These are phyloP conservation scores for Parascotia fuliginaria DNA, from an alignment of 2,888 invertebrate genomes.

Conservation along the genomic window DNA sequence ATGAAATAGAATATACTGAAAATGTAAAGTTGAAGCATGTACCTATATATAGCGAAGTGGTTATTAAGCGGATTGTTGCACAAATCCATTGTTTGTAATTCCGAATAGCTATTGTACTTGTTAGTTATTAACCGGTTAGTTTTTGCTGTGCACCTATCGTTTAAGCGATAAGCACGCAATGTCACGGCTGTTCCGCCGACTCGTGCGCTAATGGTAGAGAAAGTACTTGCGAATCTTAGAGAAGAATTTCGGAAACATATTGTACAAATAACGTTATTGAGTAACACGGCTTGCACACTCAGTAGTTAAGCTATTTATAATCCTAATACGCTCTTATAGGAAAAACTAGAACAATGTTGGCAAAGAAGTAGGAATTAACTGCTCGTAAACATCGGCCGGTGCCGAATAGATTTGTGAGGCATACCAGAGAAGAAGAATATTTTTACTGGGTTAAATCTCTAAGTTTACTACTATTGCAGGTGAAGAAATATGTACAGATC, in stretches of 20 bases:
- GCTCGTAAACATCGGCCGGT: slow-evolving; percentile 23
- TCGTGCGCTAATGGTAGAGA: slow-evolving; percentile 46
- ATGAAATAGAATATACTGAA: slow-evolving; percentile 1
- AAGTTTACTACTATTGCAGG: slow-evolving; percentile 14
- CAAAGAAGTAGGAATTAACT: slow-evolving; percentile 19
- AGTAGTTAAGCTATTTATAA: slow-evolving; percentile 6
- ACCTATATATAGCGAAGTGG: slow-evolving; percentile 15
- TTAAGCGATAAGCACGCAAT: slow-evolving; percentile 52
- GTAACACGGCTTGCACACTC: slow-evolving; percentile 1
- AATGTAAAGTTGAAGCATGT: neutral
- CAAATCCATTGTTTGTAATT: slow-evolving; percentile 37
- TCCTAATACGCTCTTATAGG: slow-evolving; percentile 16
- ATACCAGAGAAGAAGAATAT: slow-evolving; percentile 26
- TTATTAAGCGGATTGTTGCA: slow-evolving; percentile 25
- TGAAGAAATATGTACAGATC: slow-evolving; percentile 15
- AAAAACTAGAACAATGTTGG: slow-evolving; percentile 22
- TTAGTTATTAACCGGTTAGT: slow-evolving; percentile 30
- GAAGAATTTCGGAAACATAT: slow-evolving; percentile 29
- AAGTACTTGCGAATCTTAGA: slow-evolving; percentile 48
- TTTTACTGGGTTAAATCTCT: slow-evolving; percentile 18
- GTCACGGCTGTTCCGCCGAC: slow-evolving; percentile 49
- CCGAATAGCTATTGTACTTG: slow-evolving; percentile 28
- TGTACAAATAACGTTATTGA: slow-evolving; percentile 29
- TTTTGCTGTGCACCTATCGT: slow-evolving; percentile 21
- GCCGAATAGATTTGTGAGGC: slow-evolving; percentile 16